Base-by-base conservation (phyloP, 1,140 invertebrate genomes). In the Metopolophium dirhodum region DNA sequence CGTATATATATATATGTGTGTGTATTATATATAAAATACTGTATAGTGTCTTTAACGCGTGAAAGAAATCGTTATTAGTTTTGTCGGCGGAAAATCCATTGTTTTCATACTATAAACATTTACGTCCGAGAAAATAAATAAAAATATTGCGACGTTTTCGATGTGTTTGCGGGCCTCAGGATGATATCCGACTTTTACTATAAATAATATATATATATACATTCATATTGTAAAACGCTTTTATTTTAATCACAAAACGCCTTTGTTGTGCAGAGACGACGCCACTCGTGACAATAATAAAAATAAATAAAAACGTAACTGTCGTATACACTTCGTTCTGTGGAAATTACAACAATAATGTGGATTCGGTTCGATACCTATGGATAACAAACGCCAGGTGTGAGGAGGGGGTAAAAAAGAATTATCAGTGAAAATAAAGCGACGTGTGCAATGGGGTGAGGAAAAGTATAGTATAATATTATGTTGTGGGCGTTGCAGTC, bases 21-120 rank as follows among this genome's bases (percentile, higher is more conserved):
- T 49, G 47, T 49, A 49, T 41, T 41, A 41, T 41, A 41, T 41
- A 61, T 61, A 68, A n/a, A 68, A 35, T 18, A 35, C 61, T 77
- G 61, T 77, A n/a, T 77, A 77, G 61, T n/a, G 61, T 77, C n/a
- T 77, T 77, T 77, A n/a, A 77, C 61, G 30, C 61, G 14, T 77
- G 61, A 77, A 77, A 77, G 61, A n/a, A 77, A n/a, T 68, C 61
- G 30, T 77, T 77, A 77, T 77, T 77, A 77, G 61, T 77, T 77
- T 77, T 77, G 61, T n/a, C 61, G 61, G n/a, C 61, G 14, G 61
- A 77, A 77, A 77, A 77, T 77, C 61, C n/a, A 77, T 77, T 77
- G 61, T 77, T 77, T 77, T n/a, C 61, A 77, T n/a, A 77, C 61
- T 35, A 77, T 77, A 77, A 77, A 77, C 61, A 77, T 77, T 77